A percentile compares a stretch with the other conserved stretches of the same genome.
These are phyloP conservation scores for Drosophila simulans DNA, from an alignment of 1,140 invertebrate species.

Conservation along the genomic window DNA sequence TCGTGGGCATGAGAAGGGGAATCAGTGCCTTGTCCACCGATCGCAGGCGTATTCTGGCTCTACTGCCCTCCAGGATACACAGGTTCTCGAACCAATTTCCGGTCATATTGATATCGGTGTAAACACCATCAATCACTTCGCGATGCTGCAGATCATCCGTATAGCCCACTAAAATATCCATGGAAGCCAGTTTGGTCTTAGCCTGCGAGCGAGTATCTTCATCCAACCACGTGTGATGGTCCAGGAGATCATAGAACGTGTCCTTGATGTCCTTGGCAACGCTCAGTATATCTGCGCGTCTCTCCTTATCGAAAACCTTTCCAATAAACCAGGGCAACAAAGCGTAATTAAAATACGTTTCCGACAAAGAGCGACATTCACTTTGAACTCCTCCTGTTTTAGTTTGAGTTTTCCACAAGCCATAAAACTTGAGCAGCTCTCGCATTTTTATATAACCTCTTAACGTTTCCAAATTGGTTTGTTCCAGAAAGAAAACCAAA, in stretches of 20 bases:
- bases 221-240: conserved; percentile 71
- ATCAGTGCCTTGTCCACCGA: conserved; percentile 74
- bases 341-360: conserved; percentile 69
- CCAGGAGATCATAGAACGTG: conserved; percentile 68
- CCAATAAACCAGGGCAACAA: conserved; percentile 77
- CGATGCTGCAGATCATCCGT: conserved; percentile 72
- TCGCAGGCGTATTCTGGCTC: conserved; percentile 48
- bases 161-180: conserved; percentile 77
- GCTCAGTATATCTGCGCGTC: conserved; percentile 59
- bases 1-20: conserved; percentile 66
- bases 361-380: conserved; percentile 60
- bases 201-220: conserved; percentile 73
- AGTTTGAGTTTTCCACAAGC: conserved; percentile 56
- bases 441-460: conserved; percentile 56
- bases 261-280: conserved; percentile 64
- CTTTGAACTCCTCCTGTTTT: conserved; percentile 20
- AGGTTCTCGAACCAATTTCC: conserved; percentile 65
- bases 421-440: conserved; percentile 63
- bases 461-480: conserved; percentile 27
- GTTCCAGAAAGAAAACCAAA: conserved; percentile 60
- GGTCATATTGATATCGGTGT: conserved; percentile 55
- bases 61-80: conserved; percentile 46
- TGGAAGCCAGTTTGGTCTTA: conserved; percentile 65
- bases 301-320: conserved; percentile 58
- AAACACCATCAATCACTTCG: conserved; percentile 56